Evolutionary conservation across 2,888 invertebrate species (phyloP).

Genomic region (Lepidocyrtoides sp.): DNA sequence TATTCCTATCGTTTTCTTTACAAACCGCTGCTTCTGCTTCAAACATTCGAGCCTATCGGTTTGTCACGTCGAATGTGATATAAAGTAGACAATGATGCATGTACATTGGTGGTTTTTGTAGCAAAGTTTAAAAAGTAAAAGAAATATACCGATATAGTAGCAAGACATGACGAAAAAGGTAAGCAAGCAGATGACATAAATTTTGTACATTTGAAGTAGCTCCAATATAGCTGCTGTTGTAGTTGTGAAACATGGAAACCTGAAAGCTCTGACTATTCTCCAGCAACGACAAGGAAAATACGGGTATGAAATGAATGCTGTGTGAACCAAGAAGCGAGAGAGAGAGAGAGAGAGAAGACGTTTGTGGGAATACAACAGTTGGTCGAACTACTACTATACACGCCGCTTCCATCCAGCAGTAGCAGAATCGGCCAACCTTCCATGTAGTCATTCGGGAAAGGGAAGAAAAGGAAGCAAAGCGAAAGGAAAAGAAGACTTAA

Average conservation of each 20-base stretch:
- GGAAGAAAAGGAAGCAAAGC: constrained; percentile 63
- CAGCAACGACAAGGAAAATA: constrained; percentile 21
- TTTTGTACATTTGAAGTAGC: constrained; percentile 31
- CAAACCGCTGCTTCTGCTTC: background rate
- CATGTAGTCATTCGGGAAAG: constrained; percentile 48
- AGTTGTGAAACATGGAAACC: background rate
- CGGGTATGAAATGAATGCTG: background rate
- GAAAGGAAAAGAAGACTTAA: constrained; percentile 66
- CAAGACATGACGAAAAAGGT: constrained; percentile 52
- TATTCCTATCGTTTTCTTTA: constrained; percentile 34
- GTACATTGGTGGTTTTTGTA: constrained; percentile 28
- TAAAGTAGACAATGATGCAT: constrained; percentile 22
- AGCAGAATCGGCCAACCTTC: background rate
- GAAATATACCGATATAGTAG: background rate
- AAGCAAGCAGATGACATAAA: constrained; percentile 65
- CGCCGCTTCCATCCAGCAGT: background rate
- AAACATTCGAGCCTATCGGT: background rate
- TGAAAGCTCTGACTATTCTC: constrained; percentile 8
- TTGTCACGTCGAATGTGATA: background rate
- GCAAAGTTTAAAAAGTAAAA: background rate
- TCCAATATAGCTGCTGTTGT: background rate
- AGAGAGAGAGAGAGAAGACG: constrained; percentile 13
- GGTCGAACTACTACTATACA: constrained; percentile 32
- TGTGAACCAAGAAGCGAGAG: background rate
- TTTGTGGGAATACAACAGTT: constrained; percentile 79